Conservation (phyloP, 2,888 invertebrate genomes). For the Anticlea derivata region DNA sequence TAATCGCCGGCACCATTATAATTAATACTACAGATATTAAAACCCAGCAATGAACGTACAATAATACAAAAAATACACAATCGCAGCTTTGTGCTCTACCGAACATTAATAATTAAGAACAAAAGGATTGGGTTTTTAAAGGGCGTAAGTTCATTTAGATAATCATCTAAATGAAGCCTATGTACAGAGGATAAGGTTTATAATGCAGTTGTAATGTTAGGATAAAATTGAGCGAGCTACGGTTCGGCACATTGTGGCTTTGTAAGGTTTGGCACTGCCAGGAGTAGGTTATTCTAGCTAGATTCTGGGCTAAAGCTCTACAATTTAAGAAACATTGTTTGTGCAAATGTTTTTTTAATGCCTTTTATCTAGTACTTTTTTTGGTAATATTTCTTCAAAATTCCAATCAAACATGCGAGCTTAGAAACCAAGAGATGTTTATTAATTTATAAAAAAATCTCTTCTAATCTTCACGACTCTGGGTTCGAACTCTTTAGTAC, state of each 20-base stretch:
- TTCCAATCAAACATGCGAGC: too few relatives aligned
- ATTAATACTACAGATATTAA: slow-evolving; percentile 76
- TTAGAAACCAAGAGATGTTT: too few relatives aligned
- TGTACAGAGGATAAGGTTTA: slow-evolving; percentile 28
- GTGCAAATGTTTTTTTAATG: too few relatives aligned
- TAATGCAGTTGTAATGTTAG: slow-evolving; percentile 37
- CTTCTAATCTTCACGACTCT: too few relatives aligned
- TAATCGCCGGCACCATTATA: slow-evolving; percentile 70
- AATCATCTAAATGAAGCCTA: slow-evolving; percentile 44
- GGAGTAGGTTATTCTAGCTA: slow-evolving; percentile 10
- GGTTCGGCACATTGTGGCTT: slow-evolving; percentile 58
- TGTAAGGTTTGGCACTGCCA: slow-evolving; percentile 40
- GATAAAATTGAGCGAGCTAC: slow-evolving; percentile 44
- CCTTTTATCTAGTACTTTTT: too few relatives aligned
- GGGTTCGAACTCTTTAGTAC: too few relatives aligned
- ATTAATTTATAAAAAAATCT: too few relatives aligned
- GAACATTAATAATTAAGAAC: slow-evolving; percentile 74
- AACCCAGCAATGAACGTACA: slow-evolving; percentile 64
- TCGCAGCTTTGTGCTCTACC: slow-evolving; percentile 70
- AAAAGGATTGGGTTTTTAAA: slow-evolving; percentile 58
- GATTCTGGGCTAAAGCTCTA: not conserved
- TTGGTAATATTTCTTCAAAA: too few relatives aligned
- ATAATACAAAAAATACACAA: slow-evolving; percentile 70
- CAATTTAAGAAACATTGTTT: not conserved
- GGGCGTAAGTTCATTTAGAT: slow-evolving; percentile 45